phyloP scores from a whole-genome alignment of 1,140 invertebrate species.

The Hypsibius dujardini region DNA sequence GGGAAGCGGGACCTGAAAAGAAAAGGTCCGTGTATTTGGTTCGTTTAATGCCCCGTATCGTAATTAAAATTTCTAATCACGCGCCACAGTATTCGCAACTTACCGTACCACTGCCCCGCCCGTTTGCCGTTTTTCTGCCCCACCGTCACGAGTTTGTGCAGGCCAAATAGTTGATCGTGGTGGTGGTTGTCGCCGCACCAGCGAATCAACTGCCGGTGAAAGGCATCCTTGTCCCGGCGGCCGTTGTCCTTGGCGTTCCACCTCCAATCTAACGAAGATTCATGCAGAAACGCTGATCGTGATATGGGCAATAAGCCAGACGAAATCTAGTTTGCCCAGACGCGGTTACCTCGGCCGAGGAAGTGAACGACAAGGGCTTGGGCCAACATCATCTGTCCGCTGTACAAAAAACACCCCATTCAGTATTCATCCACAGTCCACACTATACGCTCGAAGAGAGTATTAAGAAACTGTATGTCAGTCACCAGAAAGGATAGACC shows the following conservation, averaged over 20 bases:
- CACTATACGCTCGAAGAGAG: too few species aligned
- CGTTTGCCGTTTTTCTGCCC: conserved; percentile 54
- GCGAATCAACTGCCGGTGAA: conserved; percentile 59
- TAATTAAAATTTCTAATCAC: too few species aligned
- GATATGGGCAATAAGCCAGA: conserved; percentile 20
- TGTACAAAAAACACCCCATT: too few species aligned
- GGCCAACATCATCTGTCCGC: conserved; percentile 68
- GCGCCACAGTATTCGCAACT: too few species aligned
- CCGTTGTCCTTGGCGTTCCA: conserved; percentile 42
- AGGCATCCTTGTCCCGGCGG: conserved; percentile 43
- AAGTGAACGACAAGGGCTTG: conserved; percentile 58
- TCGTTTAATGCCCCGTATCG: too few species aligned
- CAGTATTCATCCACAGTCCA: too few species aligned
- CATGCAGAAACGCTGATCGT: background rate
- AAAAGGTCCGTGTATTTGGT: too few species aligned
- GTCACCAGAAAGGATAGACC: too few species aligned
- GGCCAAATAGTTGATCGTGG: conserved; percentile 53
- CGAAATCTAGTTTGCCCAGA: background rate
- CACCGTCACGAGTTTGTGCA: conserved; percentile 54
- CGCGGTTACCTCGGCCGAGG: conserved; percentile 45
- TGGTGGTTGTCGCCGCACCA: conserved; percentile 63
- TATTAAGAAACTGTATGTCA: too few species aligned
- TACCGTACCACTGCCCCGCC: conserved; percentile 63
- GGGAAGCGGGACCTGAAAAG: too few species aligned
- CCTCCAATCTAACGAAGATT: conserved; percentile 43